A percentile compares a stretch with the other conserved stretches of the same genome.
Evolutionary conservation across 1,140 invertebrate genomes (phyloP).

Genomic region (Lerema accius): DNA sequence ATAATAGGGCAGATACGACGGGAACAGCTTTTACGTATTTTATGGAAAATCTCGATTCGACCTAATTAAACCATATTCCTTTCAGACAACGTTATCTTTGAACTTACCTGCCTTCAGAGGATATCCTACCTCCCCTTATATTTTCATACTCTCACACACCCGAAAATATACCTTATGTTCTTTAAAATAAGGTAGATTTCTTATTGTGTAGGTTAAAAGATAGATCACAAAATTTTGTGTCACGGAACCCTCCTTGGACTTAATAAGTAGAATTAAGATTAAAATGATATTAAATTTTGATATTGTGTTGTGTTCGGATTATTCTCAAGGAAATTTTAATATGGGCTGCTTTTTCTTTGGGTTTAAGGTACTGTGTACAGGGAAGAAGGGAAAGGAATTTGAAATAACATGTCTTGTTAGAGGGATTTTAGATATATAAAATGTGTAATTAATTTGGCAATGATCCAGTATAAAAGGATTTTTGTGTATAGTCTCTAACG

Average conservation of each 20-base stretch:
- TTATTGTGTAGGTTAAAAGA: slow-evolving; percentile 24
- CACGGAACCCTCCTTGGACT: slow-evolving; percentile 64
- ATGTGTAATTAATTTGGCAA: no score
- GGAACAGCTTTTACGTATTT: slow-evolving; percentile 34
- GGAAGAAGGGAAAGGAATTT: background rate
- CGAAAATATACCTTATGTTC: slow-evolving; percentile 31
- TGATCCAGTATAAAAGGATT: no score
- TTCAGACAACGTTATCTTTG: slow-evolving; percentile 67
- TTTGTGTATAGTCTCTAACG: no score
- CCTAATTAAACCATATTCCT: slow-evolving; percentile 66
- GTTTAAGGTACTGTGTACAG: slow-evolving; percentile 10
- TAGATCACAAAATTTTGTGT: slow-evolving; percentile 42
- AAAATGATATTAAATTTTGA: slow-evolving; percentile 83
- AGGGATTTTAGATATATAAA: background rate
- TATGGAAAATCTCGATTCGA: slow-evolving; percentile 48
- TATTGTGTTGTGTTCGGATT: slow-evolving; percentile 81
- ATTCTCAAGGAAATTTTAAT: slow-evolving; percentile 81
- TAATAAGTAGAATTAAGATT: slow-evolving; percentile 82
- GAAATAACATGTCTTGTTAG: background rate
- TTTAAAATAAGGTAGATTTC: slow-evolving; percentile 28
- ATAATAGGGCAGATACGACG: slow-evolving; percentile 20
- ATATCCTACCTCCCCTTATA: slow-evolving; percentile 51
- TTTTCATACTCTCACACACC: slow-evolving; percentile 39
- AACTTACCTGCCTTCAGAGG: slow-evolving; percentile 68
- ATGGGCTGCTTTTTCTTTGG: slow-evolving; percentile 63